Percentiles rank a stretch among this genome's conserved stretches.
Conservation (phyloP, 2,888 invertebrate genomes). For the Acanthopleura granulata region DNA sequence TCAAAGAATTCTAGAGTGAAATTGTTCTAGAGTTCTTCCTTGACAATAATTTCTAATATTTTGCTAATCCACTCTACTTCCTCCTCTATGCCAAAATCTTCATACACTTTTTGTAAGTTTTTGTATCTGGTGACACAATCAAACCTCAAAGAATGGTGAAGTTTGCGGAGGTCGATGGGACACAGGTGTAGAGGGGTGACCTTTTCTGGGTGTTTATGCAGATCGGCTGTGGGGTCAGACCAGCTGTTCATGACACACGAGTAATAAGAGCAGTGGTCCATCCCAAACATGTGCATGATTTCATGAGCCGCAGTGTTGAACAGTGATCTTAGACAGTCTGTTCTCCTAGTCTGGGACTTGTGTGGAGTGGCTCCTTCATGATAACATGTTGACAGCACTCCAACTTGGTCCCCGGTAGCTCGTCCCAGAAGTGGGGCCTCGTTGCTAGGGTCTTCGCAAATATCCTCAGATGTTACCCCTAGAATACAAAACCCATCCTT, state of each 20-base stretch:
- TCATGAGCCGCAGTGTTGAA: slow-evolving; percentile 12
- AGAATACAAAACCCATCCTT: slow-evolving; percentile 13
- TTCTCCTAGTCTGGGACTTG: neutral
- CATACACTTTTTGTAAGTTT: neutral
- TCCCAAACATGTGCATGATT: slow-evolving; percentile 11
- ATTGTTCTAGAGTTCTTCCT: neutral
- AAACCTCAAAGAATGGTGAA: neutral
- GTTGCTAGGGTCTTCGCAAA: slow-evolving; percentile 4
- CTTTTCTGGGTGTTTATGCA: neutral
- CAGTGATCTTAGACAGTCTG: neutral
- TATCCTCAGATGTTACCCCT: slow-evolving; percentile 1
- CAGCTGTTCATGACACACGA: slow-evolving; percentile 11
- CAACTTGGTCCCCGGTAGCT: neutral
- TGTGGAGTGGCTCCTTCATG: neutral
- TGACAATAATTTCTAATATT: neutral
- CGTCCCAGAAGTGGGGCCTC: neutral
- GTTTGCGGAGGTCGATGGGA: slow-evolving; percentile 12
- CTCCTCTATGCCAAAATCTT: neutral
- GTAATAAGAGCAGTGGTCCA: slow-evolving; percentile 14
- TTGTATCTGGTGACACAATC: neutral
- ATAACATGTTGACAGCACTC: neutral
- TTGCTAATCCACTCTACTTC: neutral
- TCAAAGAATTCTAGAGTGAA: too few relatives aligned
- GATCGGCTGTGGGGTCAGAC: neutral
- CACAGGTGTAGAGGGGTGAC: slow-evolving; percentile 8